phyloP scores from a whole-genome alignment of 2,797 vertebrate species.

The Lycodopsis pacificus region DNA sequence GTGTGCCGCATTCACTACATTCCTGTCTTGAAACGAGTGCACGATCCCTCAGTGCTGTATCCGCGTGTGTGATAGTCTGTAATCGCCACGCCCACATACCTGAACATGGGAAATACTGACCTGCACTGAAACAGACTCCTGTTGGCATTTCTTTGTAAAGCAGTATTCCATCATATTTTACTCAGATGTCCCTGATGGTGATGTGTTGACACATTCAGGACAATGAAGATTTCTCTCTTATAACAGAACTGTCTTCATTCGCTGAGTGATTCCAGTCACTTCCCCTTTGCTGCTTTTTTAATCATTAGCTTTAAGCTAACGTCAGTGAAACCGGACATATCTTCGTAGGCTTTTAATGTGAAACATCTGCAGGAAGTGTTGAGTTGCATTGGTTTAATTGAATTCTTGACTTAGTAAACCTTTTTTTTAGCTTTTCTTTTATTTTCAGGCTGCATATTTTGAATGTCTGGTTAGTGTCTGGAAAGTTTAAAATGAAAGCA shows the following conservation, averaged over 20 bases:
- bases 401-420: not conserved
- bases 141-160: not conserved
- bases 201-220: constrained; percentile 10
- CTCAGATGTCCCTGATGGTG: not conserved
- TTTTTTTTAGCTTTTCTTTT: not conserved
- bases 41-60: constrained; percentile 18
- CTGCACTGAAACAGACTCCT: not conserved
- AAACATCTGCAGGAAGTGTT: not conserved
- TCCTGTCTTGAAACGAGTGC: constrained; percentile 21
- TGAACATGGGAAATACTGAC: not conserved
- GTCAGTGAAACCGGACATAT: not conserved
- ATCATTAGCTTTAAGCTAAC: not conserved
- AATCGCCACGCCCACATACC: not conserved
- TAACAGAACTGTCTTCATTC: not conserved
- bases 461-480: not conserved
- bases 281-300: not conserved
- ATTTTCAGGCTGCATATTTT: not conserved
- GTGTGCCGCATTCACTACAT: constrained; percentile 14
- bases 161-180: not conserved
- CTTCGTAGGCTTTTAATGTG: not conserved
- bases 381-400: not conserved
- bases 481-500: not conserved
- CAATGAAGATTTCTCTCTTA: not conserved
- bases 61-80: constrained; percentile 1
- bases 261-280: not conserved